phyloP scores from a whole-genome alignment of 2,888 invertebrate species.

The Caenorhabditis japonica region DNA sequence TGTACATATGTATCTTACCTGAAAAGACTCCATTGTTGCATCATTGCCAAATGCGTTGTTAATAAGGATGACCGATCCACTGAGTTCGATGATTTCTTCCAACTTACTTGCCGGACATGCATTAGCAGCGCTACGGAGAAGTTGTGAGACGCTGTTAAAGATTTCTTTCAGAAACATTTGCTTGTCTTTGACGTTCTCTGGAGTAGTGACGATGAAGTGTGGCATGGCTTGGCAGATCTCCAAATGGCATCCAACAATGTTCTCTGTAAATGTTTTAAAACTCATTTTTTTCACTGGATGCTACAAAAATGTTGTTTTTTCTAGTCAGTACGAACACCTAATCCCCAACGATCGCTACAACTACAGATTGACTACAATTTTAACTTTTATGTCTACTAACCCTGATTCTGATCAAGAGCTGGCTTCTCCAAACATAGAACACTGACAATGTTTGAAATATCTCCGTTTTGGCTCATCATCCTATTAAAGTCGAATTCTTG shows the following conservation, averaged over 20 bases:
- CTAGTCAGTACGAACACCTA: constrained; percentile 4
- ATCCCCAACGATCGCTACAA: no score
- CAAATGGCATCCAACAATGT: constrained; percentile 1
- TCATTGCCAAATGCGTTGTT: not conserved
- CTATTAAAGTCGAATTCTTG: constrained; percentile 15
- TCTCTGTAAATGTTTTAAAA: not conserved
- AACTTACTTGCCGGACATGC: not conserved
- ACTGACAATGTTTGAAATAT: constrained; percentile 8
- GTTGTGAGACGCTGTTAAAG: not conserved
- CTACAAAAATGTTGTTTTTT: constrained; percentile 1
- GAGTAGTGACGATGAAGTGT: not conserved
- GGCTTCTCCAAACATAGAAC: not conserved
- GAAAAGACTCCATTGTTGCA: not conserved
- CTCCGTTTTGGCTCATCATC: constrained; percentile 10
- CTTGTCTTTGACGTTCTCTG: constrained; percentile 18
- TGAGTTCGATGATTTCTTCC: constrained; percentile 3
- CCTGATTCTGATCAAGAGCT: no score
- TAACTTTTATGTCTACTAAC: no score
- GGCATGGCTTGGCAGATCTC: constrained; percentile 8
- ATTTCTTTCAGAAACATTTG: constrained; percentile 23
- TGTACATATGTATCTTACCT: not conserved
- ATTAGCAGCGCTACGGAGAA: not conserved
- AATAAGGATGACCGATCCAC: constrained; percentile 4
- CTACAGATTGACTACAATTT: no score
- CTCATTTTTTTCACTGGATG: not conserved